Evolutionary conservation across 2,797 vertebrate genomes (phyloP).

Genomic region (Gila robusta): DNA sequence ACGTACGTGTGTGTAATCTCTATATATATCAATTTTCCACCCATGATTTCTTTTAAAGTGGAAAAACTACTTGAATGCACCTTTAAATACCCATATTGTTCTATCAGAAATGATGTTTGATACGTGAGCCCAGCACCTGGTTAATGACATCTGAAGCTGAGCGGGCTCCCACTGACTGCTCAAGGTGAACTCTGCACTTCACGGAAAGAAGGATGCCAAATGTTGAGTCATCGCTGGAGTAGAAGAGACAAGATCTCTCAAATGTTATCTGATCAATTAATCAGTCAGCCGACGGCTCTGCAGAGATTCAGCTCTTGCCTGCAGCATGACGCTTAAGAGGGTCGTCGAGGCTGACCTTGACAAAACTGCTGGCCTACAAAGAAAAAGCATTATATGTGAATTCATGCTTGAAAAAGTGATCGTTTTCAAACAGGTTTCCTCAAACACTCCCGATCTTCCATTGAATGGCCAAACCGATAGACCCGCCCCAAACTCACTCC

Average conservation of each 20-base stretch:
- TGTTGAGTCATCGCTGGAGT: conserved; percentile 39
- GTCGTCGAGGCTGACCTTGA: conserved; percentile 10
- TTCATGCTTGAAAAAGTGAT: neutral
- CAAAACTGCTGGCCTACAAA: neutral
- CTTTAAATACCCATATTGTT: neutral
- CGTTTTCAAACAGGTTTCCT: neutral
- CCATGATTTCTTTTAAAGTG: neutral
- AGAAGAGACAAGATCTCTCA: conserved; percentile 40
- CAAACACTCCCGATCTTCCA: neutral
- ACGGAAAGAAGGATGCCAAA: conserved; percentile 40
- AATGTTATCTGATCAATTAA: conserved; percentile 63
- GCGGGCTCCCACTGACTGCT: conserved; percentile 39
- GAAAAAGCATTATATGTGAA: neutral
- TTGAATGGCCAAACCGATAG: neutral
- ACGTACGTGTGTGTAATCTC: too few species aligned
- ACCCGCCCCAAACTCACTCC: neutral
- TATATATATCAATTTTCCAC: neutral
- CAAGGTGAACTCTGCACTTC: conserved; percentile 57
- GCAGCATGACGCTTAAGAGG: neutral
- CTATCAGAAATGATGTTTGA: neutral
- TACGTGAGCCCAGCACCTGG: conserved; percentile 24
- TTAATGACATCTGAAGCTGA: conserved; percentile 21
- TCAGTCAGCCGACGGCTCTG: conserved; percentile 39
- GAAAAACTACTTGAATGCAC: neutral
- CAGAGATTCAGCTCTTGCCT: neutral